Evolutionary conservation across 2,113 vertebrate species (phyloP).

Genomic region (Scytalopus superciliaris): DNA sequence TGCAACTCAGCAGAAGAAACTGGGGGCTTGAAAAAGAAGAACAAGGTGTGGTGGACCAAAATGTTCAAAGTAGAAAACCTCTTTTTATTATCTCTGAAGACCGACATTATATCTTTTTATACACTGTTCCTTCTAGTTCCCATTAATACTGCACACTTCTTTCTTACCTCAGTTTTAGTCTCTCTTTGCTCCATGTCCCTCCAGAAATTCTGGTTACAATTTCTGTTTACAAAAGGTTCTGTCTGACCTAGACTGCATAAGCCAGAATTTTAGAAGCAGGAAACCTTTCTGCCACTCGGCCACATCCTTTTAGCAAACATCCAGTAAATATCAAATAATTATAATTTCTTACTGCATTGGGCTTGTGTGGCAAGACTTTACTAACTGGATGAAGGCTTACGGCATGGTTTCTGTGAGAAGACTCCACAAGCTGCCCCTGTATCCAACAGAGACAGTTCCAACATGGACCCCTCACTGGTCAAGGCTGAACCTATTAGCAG

Average conservation of each 20-base stretch:
- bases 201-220: not conserved
- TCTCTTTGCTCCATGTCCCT: not conserved
- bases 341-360: not conserved
- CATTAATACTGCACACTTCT: rapidly evolving
- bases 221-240: not conserved
- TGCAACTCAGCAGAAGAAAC: not conserved
- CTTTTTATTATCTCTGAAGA: not conserved
- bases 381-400: not conserved
- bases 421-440: not conserved
- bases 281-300: not conserved
- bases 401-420: not conserved
- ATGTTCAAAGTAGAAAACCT: not conserved
- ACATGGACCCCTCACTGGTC: not conserved
- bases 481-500: not conserved
- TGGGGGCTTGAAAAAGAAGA: not conserved
- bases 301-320: not conserved
- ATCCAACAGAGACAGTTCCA: not conserved
- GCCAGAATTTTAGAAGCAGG: not conserved
- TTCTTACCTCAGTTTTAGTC: not conserved
- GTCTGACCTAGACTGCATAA: not conserved
- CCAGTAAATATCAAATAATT: not conserved
- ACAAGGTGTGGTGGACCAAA: not conserved
- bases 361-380: not conserved
- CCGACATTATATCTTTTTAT: not conserved
- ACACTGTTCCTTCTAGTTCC: not conserved